Evolutionary conservation across 2,797 vertebrate species (phyloP).

Genomic region (Poeciliopsis paucimaculata): DNA sequence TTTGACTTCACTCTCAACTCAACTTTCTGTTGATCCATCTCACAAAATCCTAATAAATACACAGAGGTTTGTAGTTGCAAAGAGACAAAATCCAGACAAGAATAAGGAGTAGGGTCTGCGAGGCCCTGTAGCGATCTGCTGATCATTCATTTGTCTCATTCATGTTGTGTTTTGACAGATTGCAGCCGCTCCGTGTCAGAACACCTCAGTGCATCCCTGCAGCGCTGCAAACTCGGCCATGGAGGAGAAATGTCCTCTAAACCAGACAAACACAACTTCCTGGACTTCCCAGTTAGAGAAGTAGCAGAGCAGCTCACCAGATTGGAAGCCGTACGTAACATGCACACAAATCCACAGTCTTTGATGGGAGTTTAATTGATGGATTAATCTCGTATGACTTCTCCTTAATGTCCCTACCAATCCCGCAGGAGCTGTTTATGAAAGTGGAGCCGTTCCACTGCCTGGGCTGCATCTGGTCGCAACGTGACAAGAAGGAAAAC

Average conservation of each 20-base stretch:
- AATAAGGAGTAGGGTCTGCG: not conserved
- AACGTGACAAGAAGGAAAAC: conserved; percentile 89
- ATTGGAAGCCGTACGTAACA: conserved; percentile 84
- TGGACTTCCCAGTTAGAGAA: conserved; percentile 79
- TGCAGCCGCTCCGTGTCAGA: conserved; percentile 33
- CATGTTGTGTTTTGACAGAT: conserved; percentile 52
- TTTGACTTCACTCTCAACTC: not conserved
- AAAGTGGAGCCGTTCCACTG: conserved; percentile 87
- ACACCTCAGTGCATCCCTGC: conserved; percentile 7
- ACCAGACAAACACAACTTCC: conserved; percentile 64
- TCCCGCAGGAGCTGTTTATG: conserved; percentile 85
- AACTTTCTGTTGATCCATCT: not conserved
- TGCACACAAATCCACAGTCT: not conserved
- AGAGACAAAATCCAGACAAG: not conserved
- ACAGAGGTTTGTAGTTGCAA: not conserved
- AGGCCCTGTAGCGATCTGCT: not conserved
- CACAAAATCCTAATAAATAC: not conserved
- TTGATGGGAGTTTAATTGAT: not conserved
- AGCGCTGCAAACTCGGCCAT: conserved; percentile 29
- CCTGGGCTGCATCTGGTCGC: conserved; percentile 91
- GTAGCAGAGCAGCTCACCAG: conserved; percentile 88
- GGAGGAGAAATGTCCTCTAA: conserved; percentile 28
- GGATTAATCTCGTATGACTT: not conserved
- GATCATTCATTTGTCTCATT: not conserved
- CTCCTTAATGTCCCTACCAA: not conserved